A percentile compares a stretch with the other conserved stretches of the same genome.
These are phyloP conservation scores for Neolamprologus sp. DNA, from an alignment of 2,113 vertebrate species.

Conservation along the genomic window DNA sequence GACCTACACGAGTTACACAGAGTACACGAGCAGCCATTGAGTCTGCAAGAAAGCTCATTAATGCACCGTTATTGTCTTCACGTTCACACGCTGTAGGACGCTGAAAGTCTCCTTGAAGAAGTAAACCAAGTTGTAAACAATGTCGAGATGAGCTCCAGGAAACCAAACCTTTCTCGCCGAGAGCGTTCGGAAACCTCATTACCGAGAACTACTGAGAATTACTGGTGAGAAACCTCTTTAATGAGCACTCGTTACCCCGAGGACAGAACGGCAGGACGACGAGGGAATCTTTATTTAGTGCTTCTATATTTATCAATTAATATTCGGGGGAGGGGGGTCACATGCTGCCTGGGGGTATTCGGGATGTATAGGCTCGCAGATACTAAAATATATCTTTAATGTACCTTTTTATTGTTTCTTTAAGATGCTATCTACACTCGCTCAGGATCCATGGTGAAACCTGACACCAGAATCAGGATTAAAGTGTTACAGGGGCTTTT, in stretches of 20 bases:
- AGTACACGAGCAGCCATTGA: background rate
- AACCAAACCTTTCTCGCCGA: background rate
- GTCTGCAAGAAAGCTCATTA: background rate
- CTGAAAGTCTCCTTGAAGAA: conserved; percentile 1
- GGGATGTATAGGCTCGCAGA: conserved; percentile 1
- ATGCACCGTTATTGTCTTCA: background rate
- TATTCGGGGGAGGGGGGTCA: conserved; percentile 5
- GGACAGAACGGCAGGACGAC: conserved; percentile 15
- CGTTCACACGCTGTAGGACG: background rate
- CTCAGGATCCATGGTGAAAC: background rate
- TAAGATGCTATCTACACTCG: background rate
- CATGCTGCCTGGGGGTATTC: background rate
- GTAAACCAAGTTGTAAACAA: conserved; percentile 4
- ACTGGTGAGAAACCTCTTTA: conserved; percentile 44
- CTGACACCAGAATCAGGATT: background rate
- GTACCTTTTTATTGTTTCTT: background rate
- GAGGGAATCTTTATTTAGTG: conserved; percentile 1
- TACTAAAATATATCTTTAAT: background rate
- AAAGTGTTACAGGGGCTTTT: background rate
- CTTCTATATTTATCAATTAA: conserved; percentile 46
- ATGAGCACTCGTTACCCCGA: conserved; percentile 32
- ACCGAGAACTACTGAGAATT: conserved; percentile 9
- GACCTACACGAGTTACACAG: conserved; percentile 31
- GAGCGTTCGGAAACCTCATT: background rate
- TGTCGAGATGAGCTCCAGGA: background rate